Evolutionary conservation across 2,113 vertebrate species (phyloP), one percentile per base, ranked within the genome.

Genomic region (Tonatia bakeri): DNA sequence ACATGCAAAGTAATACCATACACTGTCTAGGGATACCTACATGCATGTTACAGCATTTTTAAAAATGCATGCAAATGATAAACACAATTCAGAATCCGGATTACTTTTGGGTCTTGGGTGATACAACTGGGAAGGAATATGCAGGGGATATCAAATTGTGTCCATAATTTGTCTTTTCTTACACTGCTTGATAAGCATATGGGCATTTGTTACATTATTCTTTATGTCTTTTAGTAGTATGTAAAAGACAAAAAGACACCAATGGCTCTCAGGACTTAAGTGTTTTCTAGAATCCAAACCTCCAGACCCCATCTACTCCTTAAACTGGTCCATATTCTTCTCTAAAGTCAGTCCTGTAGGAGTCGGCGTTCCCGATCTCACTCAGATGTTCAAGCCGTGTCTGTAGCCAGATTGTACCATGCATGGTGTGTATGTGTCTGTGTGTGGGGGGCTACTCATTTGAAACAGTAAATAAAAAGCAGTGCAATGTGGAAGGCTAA

Each of bases 321-420:
- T 50, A 52, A 94, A 69, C 24, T 89, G n/a, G 38, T 82, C 92
- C 77, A 90, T 52, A 67, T 61, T 31, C 72, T 90, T 94, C 20
- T 45, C 72, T 52, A 56, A 96, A 96, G 90, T 36, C 61, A 92
- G 26, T 89, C 91, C 72, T 95, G 93, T 87, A 95, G 94, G 89
- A 95, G 87, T 52, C 19, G 67, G n/a, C 45, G 15, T 67, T 94
- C 43, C 90, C 75, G 94, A 50, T 87, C 70, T 89, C 76, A 82
- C 54, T 83, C 43, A 79, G 40, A 86, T 26, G 94, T 54, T 81
- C 93, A 82, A 64, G 81, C 93, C 8, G 22, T 17, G 81, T 90
- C 54, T 56, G 65, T 12, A 88, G 11, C 83, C 89, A 54, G 45
- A 38, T 16, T 77, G n/a, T 16, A 67, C 52, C 70, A 64, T 43